Conservation (phyloP, 2,888 invertebrate genomes). For the Drymonia ruficornis region DNA sequence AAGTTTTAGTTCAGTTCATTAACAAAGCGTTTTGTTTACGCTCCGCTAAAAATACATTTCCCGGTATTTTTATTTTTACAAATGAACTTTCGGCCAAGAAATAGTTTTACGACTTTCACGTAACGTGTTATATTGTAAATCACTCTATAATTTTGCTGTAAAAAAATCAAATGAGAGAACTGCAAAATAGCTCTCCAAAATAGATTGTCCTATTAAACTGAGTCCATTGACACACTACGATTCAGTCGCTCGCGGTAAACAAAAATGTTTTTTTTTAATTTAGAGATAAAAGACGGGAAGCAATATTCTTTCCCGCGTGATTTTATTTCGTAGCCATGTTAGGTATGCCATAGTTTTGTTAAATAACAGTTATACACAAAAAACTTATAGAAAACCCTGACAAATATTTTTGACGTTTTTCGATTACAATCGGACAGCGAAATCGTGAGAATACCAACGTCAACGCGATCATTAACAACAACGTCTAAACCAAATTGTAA, state of each 20-base stretch:
- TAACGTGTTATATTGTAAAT: slow-evolving; percentile 4
- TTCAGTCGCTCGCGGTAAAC: too few relatives aligned
- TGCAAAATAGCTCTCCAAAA: slow-evolving; percentile 3
- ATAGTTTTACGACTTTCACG: slow-evolving; percentile 11
- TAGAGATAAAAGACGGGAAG: too few relatives aligned
- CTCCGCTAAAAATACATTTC: slow-evolving; percentile 43
- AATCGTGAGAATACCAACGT: slow-evolving; percentile 58
- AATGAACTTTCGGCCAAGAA: slow-evolving; percentile 15
- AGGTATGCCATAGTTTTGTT: too few relatives aligned
- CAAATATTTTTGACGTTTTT: slow-evolving; percentile 15
- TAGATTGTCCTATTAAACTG: neutral
- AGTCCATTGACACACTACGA: too few relatives aligned
- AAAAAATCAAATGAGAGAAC: too few relatives aligned
- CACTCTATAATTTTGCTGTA: too few relatives aligned
- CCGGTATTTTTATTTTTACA: slow-evolving; percentile 23
- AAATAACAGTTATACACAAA: neutral
- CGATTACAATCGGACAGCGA: slow-evolving; percentile 32
- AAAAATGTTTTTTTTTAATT: too few relatives aligned
- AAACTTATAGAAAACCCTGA: slow-evolving; percentile 3
- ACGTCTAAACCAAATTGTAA: slow-evolving; percentile 69
- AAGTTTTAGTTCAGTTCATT: slow-evolving; percentile 44
- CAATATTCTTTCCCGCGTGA: too few relatives aligned
- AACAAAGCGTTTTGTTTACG: slow-evolving; percentile 47
- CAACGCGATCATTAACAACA: slow-evolving; percentile 67
- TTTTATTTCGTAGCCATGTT: too few relatives aligned